Base-by-base conservation (phyloP, 2,797 vertebrate species). In the Xiphorhynchus erythropygius region DNA sequence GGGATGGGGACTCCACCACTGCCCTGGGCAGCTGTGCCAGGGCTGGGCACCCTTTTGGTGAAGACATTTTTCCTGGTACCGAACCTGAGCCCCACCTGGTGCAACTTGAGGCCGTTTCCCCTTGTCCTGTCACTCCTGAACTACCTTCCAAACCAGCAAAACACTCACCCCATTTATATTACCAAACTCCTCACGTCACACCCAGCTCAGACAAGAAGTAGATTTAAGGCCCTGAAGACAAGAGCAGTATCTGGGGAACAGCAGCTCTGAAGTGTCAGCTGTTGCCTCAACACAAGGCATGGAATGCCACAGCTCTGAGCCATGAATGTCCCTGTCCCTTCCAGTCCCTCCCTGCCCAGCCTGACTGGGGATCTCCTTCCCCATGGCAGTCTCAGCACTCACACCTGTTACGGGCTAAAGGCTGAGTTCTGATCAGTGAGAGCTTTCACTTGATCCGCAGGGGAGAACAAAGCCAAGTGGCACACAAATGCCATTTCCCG, bases 251-350 rank as follows among this genome's bases (percentile, higher is more conserved):
- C 49, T 25, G 33, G 41, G 41, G 62, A 65, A 44, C 8, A 64
- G 37, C 44, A 65, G 14, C 19, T 30, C 73, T 28, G 21, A 39
- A 64, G 32, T 3, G 60, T 14, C 79, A 67, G 35, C 33, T 35
- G 1, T 0, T 8, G 46, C 46, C 44, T 19, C 11, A 25, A 18
- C 0, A 0, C 2, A 30, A 75, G 74, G 35, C 16, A 6, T 4
- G 11, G 10, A 77, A 18, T 2, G 0, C 37, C 5, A 2, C 47
- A 55, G 80, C 84, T 19, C 1, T 2, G 56, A 15, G 59, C 53
- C 30, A 18, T 0, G 27, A 19, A 62, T 32, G 39, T 11, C 18
- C 4, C 25, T 33, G 41, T 13, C 52, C 74, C 42, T 44, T 44
- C 42, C 42, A 44, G 44, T 2, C 11, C 11, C 9, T 15, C 35